Evolutionary conservation across 2,113 vertebrate species (phyloP).

Genomic region (Ellobius talpinus): DNA sequence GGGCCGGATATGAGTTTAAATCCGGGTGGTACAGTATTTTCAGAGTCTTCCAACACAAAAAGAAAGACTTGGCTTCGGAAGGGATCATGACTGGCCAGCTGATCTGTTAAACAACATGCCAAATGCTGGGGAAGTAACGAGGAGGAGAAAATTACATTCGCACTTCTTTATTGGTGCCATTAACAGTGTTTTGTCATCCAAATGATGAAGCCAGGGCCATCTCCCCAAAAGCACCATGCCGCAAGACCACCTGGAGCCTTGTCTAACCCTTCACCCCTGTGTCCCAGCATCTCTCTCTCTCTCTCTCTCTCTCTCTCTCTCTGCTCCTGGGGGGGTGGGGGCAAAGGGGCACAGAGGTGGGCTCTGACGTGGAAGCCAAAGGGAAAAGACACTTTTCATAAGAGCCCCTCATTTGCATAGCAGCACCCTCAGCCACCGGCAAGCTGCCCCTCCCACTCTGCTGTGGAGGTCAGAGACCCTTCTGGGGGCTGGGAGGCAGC

Average conservation of each 20-base stretch:
- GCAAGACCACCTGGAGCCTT: constrained; percentile 20
- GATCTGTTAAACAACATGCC: constrained; percentile 81
- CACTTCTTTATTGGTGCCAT: constrained; percentile 84
- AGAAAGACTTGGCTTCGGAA: constrained; percentile 71
- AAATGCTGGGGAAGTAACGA: constrained; percentile 74
- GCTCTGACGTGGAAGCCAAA: background rate
- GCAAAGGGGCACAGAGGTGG: background rate
- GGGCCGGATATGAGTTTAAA: background rate
- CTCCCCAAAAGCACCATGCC: constrained; percentile 41
- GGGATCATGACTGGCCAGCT: constrained; percentile 70
- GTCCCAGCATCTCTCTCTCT: background rate
- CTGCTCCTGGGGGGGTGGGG: background rate
- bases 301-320: background rate
- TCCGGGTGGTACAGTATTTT: background rate
- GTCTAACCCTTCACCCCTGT: constrained; percentile 27
- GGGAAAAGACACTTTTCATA: background rate
- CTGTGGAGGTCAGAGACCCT: background rate
- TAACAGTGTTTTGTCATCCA: constrained; percentile 80
- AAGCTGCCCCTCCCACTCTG: background rate
- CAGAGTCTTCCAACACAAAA: constrained; percentile 48
- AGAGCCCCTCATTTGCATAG: constrained; percentile 22
- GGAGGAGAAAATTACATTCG: constrained; percentile 83
- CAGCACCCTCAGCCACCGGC: background rate
- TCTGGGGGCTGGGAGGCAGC: background rate
- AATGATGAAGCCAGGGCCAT: constrained; percentile 64